Evolutionary conservation across 2,888 invertebrate genomes (phyloP).

Genomic region (Toxonevra muliebris): DNA sequence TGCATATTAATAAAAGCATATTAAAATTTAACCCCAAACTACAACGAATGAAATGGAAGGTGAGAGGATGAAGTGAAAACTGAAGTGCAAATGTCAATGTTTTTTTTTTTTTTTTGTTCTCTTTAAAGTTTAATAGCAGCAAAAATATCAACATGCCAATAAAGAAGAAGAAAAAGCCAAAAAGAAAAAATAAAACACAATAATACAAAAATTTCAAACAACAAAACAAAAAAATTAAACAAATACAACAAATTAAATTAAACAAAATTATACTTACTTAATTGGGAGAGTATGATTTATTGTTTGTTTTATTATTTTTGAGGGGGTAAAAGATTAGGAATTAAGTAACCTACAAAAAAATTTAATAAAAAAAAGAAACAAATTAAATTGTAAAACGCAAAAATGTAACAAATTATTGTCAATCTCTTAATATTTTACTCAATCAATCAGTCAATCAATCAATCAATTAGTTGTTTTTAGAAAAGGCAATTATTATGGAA

Average conservation of each 20-base stretch:
- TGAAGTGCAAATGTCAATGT: no score
- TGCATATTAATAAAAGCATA: no score
- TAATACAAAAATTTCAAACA: slow-evolving; percentile 8
- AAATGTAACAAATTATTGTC: slow-evolving; percentile 6
- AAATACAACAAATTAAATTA: slow-evolving; percentile 35
- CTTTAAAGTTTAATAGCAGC: no score
- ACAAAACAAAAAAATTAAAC: slow-evolving; percentile 25
- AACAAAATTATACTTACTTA: slow-evolving; percentile 43
- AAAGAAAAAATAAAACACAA: not conserved
- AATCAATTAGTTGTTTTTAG: no score
- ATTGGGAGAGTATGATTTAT: slow-evolving; percentile 43
- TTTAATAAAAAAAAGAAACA: slow-evolving; percentile 58
- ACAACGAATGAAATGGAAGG: no score
- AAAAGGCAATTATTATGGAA: no score
- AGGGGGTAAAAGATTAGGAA: slow-evolving; percentile 58
- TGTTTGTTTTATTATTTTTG: slow-evolving; percentile 37
- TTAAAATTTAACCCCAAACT: no score
- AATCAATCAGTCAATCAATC: slow-evolving; percentile 36
- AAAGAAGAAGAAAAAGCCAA: not conserved
- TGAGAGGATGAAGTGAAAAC: no score
- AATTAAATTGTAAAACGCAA: slow-evolving; percentile 43
- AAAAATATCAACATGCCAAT: not conserved
- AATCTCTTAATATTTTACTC: slow-evolving; percentile 20
- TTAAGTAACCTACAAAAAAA: slow-evolving; percentile 66
- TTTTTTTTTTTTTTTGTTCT: no score